Evolutionary conservation across 2,113 vertebrate genomes (phyloP).

Genomic region (Pseudopipra pipra): DNA sequence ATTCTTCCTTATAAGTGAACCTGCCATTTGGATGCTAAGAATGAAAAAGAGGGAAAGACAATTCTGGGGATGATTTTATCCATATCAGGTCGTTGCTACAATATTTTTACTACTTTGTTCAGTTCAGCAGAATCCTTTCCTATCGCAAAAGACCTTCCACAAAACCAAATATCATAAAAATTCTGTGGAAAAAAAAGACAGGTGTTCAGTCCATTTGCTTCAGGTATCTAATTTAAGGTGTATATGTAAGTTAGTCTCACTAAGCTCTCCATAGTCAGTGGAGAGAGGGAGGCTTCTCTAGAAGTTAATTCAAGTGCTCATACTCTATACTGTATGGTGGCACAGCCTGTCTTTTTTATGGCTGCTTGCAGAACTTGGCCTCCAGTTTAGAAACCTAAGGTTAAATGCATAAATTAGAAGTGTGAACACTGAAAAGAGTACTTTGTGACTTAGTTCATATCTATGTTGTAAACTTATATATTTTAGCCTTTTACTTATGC

Average conservation of each 20-base stretch:
- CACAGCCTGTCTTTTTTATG: neutral
- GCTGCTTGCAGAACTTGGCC: constrained; percentile 1
- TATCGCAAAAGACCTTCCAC: neutral
- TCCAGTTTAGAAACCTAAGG: neutral
- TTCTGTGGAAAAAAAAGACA: neutral
- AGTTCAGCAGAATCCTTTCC: neutral
- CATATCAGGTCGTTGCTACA: neutral
- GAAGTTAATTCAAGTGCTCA: neutral
- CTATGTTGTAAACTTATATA: neutral
- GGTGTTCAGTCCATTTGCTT: constrained; percentile 54
- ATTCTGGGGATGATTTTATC: neutral
- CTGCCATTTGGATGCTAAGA: neutral
- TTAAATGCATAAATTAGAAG: neutral
- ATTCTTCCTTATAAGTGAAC: neutral
- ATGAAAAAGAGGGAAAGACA: neutral
- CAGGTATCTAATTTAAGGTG: constrained; percentile 32
- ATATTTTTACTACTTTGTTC: neutral
- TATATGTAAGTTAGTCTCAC: neutral
- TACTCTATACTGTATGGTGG: neutral
- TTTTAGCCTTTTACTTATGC: neutral
- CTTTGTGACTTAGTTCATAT: neutral
- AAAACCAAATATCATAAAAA: constrained; percentile 9
- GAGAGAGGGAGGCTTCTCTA: neutral
- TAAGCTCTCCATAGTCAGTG: neutral
- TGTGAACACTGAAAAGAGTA: neutral